Evolutionary conservation across 2,888 invertebrate genomes (phyloP).

Genomic region (Drosophila neotestacea): DNA sequence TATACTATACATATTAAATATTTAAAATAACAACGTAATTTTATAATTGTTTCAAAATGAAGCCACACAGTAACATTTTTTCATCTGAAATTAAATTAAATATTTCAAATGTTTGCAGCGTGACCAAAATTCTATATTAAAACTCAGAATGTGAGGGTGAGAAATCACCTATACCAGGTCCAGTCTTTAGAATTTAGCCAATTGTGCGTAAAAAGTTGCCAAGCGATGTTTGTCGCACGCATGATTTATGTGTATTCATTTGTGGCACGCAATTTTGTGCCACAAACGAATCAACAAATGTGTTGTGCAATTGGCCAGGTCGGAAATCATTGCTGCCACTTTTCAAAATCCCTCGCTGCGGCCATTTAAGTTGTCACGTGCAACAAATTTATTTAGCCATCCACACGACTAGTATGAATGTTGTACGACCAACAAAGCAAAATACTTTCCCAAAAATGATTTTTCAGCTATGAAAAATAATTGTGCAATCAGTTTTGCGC

Average conservation of each 20-base stretch:
- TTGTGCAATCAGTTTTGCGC: slow-evolving; percentile 20
- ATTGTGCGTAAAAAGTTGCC: slow-evolving; percentile 68
- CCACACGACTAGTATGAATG: background rate
- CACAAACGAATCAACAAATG: slow-evolving; percentile 62
- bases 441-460: slow-evolving; percentile 17
- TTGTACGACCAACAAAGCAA: slow-evolving; percentile 17
- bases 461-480: slow-evolving; percentile 27
- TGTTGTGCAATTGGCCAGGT: slow-evolving; percentile 51
- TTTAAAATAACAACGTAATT: background rate
- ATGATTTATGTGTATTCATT: slow-evolving; percentile 70
- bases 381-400: slow-evolving; percentile 59
- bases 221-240: slow-evolving; percentile 60
- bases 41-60: background rate
- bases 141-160: background rate
- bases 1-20: background rate
- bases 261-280: slow-evolving; percentile 59
- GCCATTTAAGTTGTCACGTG: slow-evolving; percentile 64
- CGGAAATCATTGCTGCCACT: slow-evolving; percentile 21
- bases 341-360: slow-evolving; percentile 40
- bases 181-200: slow-evolving; percentile 47
- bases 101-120: slow-evolving; percentile 26
- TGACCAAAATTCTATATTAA: background rate
- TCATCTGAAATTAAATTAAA: slow-evolving; percentile 2
- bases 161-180: slow-evolving; percentile 33
- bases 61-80: background rate